Evolutionary conservation across 2,797 vertebrate genomes (phyloP).

Genomic region (Pteronotus mesoamericanus): DNA sequence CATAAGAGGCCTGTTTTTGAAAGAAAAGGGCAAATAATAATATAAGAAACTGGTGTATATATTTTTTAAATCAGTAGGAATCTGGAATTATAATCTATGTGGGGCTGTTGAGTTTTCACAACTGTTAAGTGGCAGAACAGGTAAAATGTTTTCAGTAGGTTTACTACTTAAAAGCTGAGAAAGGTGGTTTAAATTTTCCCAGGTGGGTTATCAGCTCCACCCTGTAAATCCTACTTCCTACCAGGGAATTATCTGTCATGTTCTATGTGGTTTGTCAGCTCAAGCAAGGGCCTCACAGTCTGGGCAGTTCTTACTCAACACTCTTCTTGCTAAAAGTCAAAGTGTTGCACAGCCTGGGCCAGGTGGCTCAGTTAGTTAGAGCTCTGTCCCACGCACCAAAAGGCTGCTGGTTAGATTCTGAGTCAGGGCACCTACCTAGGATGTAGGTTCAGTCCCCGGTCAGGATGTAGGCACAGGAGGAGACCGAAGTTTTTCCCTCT

Average conservation of each 20-base stretch:
- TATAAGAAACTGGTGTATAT: background rate
- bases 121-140: background rate
- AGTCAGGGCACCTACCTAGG: background rate
- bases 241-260: background rate
- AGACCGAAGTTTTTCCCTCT: background rate
- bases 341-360: background rate
- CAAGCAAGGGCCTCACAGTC: background rate
- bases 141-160: background rate
- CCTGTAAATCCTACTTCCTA: background rate
- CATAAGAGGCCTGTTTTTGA: constrained; percentile 22
- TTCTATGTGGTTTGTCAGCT: background rate
- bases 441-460: background rate
- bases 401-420: background rate
- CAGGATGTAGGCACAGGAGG: background rate
- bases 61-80: background rate
- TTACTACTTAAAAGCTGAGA: background rate
- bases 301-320: background rate
- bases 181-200: background rate
- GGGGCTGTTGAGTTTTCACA: background rate
- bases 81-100: background rate
- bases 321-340: background rate
- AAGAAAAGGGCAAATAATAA: background rate
- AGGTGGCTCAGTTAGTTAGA: background rate
- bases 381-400: no score
- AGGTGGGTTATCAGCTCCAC: background rate